Base-by-base conservation (phyloP, 2,888 invertebrate genomes). In the Morpho achilles region DNA sequence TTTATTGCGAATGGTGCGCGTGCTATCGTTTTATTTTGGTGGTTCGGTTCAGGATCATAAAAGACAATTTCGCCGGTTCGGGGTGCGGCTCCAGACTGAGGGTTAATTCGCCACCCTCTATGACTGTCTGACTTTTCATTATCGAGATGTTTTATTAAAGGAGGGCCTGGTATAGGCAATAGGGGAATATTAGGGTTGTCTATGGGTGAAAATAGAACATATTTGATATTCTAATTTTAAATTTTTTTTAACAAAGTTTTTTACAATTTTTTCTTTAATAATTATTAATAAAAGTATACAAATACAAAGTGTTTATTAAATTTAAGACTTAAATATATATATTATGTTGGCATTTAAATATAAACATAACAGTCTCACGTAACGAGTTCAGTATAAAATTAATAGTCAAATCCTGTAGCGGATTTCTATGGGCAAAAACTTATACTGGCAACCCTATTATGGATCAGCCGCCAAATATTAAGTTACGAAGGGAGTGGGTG, bases 131-230 rank as follows among this genome's bases (percentile, higher is more conserved):
- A 90, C 90, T 90, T 90, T 90, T 90, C 90, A 90, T 90, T 90
- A 89, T 90, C 90, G 89, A 89, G 90, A 90, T 90, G 90, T 90
- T 90, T 89, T 90, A 90, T 90, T 88, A 88, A 89, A 84, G 84
- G 68, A 84, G 88, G 87, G 85, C 77, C 73, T 68, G 79, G 76
- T 78, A 73, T 67, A 67, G 64, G 73, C 71, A 74, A 75, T 71
- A 65, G 75, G 77, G 83, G 87, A 80, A 74, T 58, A 64, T 65
- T 79, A 90, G 88, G 88, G 90, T 69, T 86, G 79, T 70, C 77
- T 55, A n/a, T 46, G 10, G 40, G 22, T 50, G 32, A n/a, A 40
- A 32, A 23, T 44, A 3, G 8, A 53, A 16, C 16, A 16, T 32
- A 32, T 32, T 32, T 32, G 5, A 32, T 32, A 16, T 16, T 16